Percentiles rank a stretch among this genome's conserved stretches.
phyloP scores from a whole-genome alignment of 2,888 invertebrate species.

The Cryptus armator region DNA sequence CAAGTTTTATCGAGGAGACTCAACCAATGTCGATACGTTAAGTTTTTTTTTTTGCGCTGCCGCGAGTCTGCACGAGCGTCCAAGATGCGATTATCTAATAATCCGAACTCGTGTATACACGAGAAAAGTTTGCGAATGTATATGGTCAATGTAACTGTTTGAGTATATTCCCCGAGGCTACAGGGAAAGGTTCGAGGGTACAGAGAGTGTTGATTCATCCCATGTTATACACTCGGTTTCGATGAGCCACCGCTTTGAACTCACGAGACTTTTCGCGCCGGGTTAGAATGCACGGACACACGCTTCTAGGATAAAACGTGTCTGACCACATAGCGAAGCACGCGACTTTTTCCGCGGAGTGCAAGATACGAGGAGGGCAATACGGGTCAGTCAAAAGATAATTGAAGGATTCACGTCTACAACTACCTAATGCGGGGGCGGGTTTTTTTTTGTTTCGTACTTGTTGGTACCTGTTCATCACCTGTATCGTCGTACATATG shows the following conservation, averaged over 20 bases:
- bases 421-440: background rate
- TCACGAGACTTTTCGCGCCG: slow-evolving; percentile 39
- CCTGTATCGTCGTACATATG: background rate
- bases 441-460: background rate
- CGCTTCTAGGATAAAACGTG: slow-evolving; percentile 22
- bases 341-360: slow-evolving; percentile 40
- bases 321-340: slow-evolving; percentile 39
- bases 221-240: background rate
- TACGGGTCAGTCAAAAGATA: background rate
- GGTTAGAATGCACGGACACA: background rate
- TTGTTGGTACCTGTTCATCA: background rate
- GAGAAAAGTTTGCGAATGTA: background rate
- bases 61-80: background rate
- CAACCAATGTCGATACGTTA: background rate
- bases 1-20: background rate
- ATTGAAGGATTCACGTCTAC: background rate
- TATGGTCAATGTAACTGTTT: background rate
- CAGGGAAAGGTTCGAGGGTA: slow-evolving; percentile 34
- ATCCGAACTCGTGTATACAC: background rate
- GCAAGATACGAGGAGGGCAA: background rate
- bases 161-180: slow-evolving; percentile 3
- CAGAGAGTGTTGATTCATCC: slow-evolving; percentile 21
- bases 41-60: background rate
- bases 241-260: slow-evolving; percentile 18
- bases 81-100: slow-evolving; percentile 10